Percentiles rank a stretch among this genome's conserved stretches.
Evolutionary conservation across 2,888 invertebrate species (phyloP).

Genomic region (Plusia festucae): DNA sequence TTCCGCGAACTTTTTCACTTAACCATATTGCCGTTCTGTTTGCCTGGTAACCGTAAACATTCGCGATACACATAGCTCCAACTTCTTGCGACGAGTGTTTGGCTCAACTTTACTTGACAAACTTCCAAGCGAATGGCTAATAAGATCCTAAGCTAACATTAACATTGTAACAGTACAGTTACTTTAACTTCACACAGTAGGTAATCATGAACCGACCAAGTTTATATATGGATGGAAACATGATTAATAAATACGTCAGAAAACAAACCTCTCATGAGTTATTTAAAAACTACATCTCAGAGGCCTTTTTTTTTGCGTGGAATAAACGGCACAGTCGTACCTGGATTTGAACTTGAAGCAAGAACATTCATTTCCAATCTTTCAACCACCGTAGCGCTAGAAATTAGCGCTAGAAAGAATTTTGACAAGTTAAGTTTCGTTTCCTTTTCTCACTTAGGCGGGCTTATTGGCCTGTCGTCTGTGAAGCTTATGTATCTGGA

Average conservation of each 20-base stretch:
- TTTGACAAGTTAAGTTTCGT: no score
- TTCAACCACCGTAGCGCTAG: no score
- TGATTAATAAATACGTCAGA: background rate
- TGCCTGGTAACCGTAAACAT: slow-evolving; percentile 31
- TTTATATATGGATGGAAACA: background rate
- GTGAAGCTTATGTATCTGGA: no score
- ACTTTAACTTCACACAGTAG: slow-evolving; percentile 6
- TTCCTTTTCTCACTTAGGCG: no score
- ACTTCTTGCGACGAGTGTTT: slow-evolving; percentile 22
- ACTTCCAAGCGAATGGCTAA: slow-evolving; percentile 47
- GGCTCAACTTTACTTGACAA: slow-evolving; percentile 25
- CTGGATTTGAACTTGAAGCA: no score
- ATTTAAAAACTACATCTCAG: no score
- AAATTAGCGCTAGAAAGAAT: no score
- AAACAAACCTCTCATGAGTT: no score
- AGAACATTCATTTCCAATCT: no score
- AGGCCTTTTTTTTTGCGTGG: no score
- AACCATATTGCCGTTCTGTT: slow-evolving; percentile 23
- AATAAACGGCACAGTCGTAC: no score
- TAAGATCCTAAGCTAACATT: slow-evolving; percentile 40
- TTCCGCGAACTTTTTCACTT: background rate
- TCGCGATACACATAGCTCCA: slow-evolving; percentile 10
- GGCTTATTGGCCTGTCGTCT: no score
- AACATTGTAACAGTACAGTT: slow-evolving; percentile 8
- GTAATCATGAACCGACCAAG: background rate